These are phyloP conservation scores for Cnemophilus loriae DNA, from an alignment of 2,113 vertebrate genomes.

Conservation along the genomic window DNA sequence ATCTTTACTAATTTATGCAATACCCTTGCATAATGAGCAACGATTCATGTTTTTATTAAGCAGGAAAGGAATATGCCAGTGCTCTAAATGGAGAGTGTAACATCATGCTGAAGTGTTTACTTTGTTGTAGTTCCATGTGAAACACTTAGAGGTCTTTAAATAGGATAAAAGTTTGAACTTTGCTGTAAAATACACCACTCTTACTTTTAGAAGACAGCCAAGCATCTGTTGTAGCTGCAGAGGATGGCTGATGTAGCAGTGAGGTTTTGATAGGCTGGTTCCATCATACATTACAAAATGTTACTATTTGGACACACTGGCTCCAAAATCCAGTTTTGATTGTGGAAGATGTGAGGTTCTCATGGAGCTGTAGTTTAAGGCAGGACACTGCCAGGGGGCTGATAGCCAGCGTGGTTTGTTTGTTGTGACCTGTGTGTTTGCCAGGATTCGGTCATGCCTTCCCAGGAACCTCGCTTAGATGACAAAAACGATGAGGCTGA, in stretches of 20 bases:
- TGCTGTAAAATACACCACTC: neutral
- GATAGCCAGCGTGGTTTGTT: fast-evolving
- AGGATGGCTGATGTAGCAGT: neutral
- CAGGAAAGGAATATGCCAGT: neutral
- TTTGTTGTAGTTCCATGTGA: neutral
- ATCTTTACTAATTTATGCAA: neutral
- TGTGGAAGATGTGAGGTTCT: neutral
- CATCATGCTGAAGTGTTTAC: neutral
- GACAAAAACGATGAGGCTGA: constrained; percentile 83
- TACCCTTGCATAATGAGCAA: neutral
- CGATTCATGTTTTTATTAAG: neutral
- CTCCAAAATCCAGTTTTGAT: neutral
- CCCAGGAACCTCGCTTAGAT: constrained; percentile 89
- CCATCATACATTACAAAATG: neutral
- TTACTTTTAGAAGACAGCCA: neutral
- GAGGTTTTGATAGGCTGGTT: neutral
- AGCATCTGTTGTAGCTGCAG: neutral
- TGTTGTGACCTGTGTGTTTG: neutral
- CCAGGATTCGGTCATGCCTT: constrained; percentile 98
- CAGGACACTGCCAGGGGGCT: neutral
- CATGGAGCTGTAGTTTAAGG: neutral
- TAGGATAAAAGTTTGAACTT: neutral
- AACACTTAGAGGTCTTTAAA: neutral
- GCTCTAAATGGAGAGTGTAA: neutral
- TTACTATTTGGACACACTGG: neutral